Evolutionary conservation across 2,113 vertebrate genomes (phyloP), one percentile per base, ranked within the genome.

Genomic region (Halichoeres trimaculatus): DNA sequence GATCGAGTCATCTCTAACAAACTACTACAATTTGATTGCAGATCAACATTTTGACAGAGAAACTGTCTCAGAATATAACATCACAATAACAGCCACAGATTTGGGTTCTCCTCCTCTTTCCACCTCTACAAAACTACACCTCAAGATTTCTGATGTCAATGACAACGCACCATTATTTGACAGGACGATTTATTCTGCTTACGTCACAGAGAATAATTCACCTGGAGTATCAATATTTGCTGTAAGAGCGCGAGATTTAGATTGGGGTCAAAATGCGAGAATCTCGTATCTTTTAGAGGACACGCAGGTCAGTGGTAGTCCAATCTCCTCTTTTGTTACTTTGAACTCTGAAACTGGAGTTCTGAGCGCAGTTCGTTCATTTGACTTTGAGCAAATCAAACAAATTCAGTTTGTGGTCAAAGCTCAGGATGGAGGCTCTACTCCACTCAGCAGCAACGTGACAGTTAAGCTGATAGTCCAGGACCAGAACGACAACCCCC

Each of bases 301-400:
- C 4, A 83, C 60, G 0, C 38, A 70, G 0, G 10, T 91, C 1
- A 30, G 48, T 14, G 85, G 84, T 0, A 47, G 20, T 23, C 80
- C 70, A 9, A 23, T 87, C 9, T 88, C 84, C 24, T 36, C 62
- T 1, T 82, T 62, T 60, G 59, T 90, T 5, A 80, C 87, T 0
- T 24, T 91, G 10, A 89, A 87, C 23, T 24, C 74, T 6, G 83
- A 88, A 56, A 86, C 30, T 19, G 87, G 89, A 19, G 70, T 64
- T 1, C 1, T 89, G 5, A 45, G 74, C 1, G 74, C 81, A 1
- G 56, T 40, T 12, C 78, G 79, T 3, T 85, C 78, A 0, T 83
- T 91, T 38, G 89, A 91, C 36, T 90, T 83, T 53, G 88, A 90
- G 8, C 85, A 86, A 38, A 70, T 87, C 2, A 86, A 83, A 70